phyloP scores from a whole-genome alignment of 2,797 vertebrate species.

The Ataeniobius toweri region DNA sequence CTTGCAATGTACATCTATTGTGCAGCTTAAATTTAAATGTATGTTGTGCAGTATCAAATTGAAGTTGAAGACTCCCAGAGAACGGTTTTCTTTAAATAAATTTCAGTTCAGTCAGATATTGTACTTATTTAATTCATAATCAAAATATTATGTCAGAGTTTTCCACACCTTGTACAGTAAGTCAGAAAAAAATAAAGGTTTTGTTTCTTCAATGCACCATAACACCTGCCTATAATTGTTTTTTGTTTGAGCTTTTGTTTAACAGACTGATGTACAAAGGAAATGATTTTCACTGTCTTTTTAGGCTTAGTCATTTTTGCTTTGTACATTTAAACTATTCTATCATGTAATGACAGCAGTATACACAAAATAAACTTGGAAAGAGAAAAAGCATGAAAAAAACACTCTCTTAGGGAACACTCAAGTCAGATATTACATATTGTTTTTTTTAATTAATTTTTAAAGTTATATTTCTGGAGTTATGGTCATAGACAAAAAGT shows the following conservation, averaged over 20 bases:
- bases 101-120: neutral
- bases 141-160: neutral
- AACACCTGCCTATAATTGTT: neutral
- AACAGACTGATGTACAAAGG: neutral
- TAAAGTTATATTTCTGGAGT: neutral
- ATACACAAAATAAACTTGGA: neutral
- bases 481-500: neutral
- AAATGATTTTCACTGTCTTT: neutral
- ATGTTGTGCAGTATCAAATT: neutral
- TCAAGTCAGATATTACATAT: neutral
- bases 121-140: neutral
- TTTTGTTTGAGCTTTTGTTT: conserved; percentile 2
- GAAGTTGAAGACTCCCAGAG: neutral
- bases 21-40: neutral
- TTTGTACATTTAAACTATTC: neutral
- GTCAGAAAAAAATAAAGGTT: neutral
- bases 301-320: neutral
- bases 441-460: neutral
- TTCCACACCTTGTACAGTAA: neutral
- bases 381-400: neutral
- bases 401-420: neutral
- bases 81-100: neutral
- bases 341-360: neutral
- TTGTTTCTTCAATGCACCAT: neutral
- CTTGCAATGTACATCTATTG: neutral